Evolutionary conservation across 2,888 invertebrate species (phyloP), one percentile per base, ranked within the genome.

Genomic region (Patella caerulea): DNA sequence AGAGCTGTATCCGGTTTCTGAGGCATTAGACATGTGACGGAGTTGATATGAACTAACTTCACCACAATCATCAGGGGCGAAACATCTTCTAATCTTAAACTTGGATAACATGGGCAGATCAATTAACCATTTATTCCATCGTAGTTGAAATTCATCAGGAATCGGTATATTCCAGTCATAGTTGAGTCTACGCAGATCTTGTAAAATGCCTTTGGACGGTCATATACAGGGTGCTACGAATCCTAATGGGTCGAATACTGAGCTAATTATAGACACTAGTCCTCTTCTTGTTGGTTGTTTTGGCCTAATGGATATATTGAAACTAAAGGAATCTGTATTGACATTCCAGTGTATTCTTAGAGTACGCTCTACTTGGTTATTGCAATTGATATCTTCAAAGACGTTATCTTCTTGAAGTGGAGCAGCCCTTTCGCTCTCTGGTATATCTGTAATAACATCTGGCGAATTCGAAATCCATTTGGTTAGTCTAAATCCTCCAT

Each of bases 21-120:
- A 77, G 19, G 74, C 77, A 69, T 77, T 74, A 11, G 56, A 54
- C n/a, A 77, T 76, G 65, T 77, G 77, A 56, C 75, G 74, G 12
- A 77, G 69, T 45, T 76, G 56, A n/a, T 17, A 56, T 0, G 17
- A 12, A n/a, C 29, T 55, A 11, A 56, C n/a, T 12, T 77, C 24
- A 53, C 55, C 53, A 17, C 9, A 72, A 12, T n/a, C 53, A 12
- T 29, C 45, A 2, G 78, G 69, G 14, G 45, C 56, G 24, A 77
- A 69, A 52, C 77, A 77, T 17, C 77, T 19, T 56, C 9, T 56
- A 3, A 56, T 56, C 56, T 11, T 56, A 56, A 56, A 34, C 34
- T 34, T 34, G 34, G 34, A 34, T 34, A 34, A 34, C 34, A 11
- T 15, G 4, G 71, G 17, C n/a, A 56, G 56, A 4, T 56, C 17